A percentile compares a stretch with the other conserved stretches of the same genome.
Conservation (phyloP, 2,797 vertebrate genomes). For the Thripadectes ignobilis region DNA sequence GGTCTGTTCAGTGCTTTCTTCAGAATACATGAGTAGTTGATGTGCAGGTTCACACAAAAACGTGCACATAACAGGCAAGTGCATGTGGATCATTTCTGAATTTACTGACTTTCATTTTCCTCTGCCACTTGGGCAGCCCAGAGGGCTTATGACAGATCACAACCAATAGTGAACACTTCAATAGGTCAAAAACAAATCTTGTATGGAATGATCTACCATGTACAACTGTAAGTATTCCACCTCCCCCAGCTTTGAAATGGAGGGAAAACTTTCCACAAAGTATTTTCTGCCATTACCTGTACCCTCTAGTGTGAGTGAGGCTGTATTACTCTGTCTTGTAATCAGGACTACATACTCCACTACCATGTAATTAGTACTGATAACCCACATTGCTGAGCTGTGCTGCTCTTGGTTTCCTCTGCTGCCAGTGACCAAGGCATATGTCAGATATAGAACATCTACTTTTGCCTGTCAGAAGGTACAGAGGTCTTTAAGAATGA, state of each 20-base stretch:
- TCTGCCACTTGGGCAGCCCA: not conserved
- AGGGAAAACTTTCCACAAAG: not conserved
- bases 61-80: not conserved
- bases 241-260: not conserved
- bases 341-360: too few species aligned
- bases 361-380: rapidly evolving
- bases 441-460: not conserved
- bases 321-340: not conserved
- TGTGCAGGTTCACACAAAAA: not conserved
- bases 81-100: not conserved
- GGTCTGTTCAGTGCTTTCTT: not conserved
- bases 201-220: not conserved
- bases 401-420: not conserved
- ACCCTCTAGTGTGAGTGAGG: not conserved
- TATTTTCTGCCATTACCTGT: not conserved
- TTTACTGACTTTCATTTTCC: not conserved
- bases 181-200: not conserved
- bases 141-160: not conserved
- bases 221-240: not conserved
- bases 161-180: not conserved
- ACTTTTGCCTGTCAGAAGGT: not conserved
- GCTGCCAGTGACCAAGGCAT: not conserved
- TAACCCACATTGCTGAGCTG: not conserved
- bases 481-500: not conserved
- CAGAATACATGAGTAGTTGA: rapidly evolving